Base-by-base conservation (phyloP, 1,140 invertebrate species). In the Dinothrombium tinctorium region DNA sequence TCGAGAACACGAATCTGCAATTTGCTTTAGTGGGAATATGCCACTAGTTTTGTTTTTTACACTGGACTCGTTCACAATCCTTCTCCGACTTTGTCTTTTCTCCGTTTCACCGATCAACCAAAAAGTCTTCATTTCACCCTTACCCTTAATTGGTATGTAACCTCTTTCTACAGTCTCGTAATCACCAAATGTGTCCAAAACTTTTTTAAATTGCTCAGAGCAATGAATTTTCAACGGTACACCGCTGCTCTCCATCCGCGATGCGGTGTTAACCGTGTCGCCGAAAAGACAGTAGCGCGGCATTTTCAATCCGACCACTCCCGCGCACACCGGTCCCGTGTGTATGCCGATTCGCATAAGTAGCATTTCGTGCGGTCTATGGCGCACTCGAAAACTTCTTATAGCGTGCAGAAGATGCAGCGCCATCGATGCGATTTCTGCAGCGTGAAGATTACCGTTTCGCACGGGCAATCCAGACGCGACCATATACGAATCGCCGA, bases 401-500 rank as follows among this genome's bases (percentile, higher is more conserved):
- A 90, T 82, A 3, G 76, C 79, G 37, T 76, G 72, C n/a, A 94
- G 61, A 41, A 96, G 60, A 48, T 90, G 80, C 33, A 96, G 61
- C 1, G 87, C 77, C 86, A 96, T 90, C 0, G 83, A 90, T 3
- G 87, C 86, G 43, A 95, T 87, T 65, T 94, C 84, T 19, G 83
- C 84, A 0, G 84, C 86, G 60, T 95, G 87, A 38, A 69, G 66
- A 52, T 83, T 73, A 26, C 72, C 78, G 59, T 94, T 94, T 51
- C 74, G 70, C 35, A 89, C 69, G 2, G 89, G 89, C 22, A 95
- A 63, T 14, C 89, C 89, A 17, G 73, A 78, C 19, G 76, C 75
- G 2, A 62, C 68, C 69, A 95, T 92, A 57, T 95, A 95, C 2
- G 86, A 84, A 57, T 95, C 89, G 0, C 87, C 86, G 47, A 94